These are phyloP conservation scores for Oreochromis tanganicae DNA, from an alignment of 2,113 vertebrate species.

Conservation along the genomic window DNA sequence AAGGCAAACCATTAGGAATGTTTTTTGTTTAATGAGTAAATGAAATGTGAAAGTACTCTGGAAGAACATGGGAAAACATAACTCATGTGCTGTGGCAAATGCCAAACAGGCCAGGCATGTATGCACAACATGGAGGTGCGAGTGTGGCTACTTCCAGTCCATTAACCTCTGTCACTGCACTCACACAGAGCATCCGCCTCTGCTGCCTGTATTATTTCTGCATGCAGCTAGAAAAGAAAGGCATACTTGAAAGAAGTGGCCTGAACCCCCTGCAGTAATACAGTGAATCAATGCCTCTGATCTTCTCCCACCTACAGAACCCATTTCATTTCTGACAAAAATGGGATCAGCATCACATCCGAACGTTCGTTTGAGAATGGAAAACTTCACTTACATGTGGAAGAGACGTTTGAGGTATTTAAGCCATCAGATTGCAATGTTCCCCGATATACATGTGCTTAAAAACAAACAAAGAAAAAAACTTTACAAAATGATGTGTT, in stretches of 20 bases:
- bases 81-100: neutral
- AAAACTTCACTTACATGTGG: conserved; percentile 64
- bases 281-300: neutral
- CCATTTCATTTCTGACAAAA: conserved; percentile 70
- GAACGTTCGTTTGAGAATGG: conserved; percentile 51
- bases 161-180: neutral
- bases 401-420: conserved; percentile 29
- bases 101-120: neutral
- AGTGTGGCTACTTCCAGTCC: neutral
- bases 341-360: conserved; percentile 70
- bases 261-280: neutral
- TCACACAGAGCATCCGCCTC: neutral
- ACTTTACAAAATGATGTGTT: neutral
- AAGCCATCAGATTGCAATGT: neutral
- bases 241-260: neutral
- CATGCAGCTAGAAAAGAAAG: neutral
- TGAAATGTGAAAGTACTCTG: neutral
- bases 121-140: neutral
- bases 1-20: neutral
- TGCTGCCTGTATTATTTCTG: neutral
- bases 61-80: neutral
- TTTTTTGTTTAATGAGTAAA: neutral
- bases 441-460: neutral
- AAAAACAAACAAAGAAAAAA: neutral
- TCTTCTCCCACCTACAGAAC: conserved; percentile 51